These are phyloP conservation scores for Polydrusus pterygomalis DNA, from an alignment of 2,888 invertebrate species.

Conservation along the genomic window DNA sequence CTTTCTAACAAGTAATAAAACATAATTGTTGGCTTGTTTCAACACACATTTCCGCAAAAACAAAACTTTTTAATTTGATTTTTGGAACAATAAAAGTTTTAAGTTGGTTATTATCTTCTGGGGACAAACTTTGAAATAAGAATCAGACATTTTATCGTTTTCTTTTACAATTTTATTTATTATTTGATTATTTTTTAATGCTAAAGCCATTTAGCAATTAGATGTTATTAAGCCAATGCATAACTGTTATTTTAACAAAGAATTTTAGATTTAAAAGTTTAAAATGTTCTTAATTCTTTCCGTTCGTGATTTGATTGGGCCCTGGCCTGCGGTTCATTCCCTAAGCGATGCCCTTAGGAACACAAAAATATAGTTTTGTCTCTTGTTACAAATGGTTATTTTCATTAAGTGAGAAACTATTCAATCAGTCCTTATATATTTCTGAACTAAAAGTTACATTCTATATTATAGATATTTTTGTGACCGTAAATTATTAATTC, in stretches of 20 bases:
- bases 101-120: slow-evolving; percentile 21
- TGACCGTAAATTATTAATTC: background rate
- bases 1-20: slow-evolving; percentile 41
- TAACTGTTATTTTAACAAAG: background rate
- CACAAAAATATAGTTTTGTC: too few relatives aligned
- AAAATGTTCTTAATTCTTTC: too few relatives aligned
- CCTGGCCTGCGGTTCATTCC: too few relatives aligned
- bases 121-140: slow-evolving; percentile 31
- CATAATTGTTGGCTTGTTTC: slow-evolving; percentile 38
- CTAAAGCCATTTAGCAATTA: background rate
- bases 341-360: too few relatives aligned
- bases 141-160: slow-evolving; percentile 16
- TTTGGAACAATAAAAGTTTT: slow-evolving; percentile 39
- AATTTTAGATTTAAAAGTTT: background rate
- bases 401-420: too few relatives aligned
- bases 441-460: too few relatives aligned
- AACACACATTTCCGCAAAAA: slow-evolving; percentile 40
- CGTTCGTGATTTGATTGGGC: too few relatives aligned
- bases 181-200: slow-evolving; percentile 2
- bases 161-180: background rate
- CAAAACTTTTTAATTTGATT: slow-evolving; percentile 49
- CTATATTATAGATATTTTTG: too few relatives aligned
- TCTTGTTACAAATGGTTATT: too few relatives aligned
- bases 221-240: background rate
- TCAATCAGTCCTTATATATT: too few relatives aligned